A percentile compares a stretch with the other conserved stretches of the same genome.
Conservation (phyloP, 2,888 invertebrate genomes). For the Pandemis heparana region DNA sequence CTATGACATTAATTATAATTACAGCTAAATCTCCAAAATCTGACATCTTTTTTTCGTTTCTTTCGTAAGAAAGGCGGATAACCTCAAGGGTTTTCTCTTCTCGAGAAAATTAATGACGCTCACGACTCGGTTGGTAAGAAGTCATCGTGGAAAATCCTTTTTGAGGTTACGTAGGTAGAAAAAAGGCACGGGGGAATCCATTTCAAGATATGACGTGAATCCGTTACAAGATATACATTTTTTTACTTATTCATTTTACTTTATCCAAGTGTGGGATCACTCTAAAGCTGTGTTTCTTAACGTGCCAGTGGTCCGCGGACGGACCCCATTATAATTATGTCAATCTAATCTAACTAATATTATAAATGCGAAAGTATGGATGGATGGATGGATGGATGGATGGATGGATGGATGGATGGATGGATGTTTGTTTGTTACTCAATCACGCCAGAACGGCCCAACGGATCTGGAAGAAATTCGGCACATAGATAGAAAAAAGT, state of each 20-base stretch:
- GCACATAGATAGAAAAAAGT: too few relatives aligned
- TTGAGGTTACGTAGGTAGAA: background rate
- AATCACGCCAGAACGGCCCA: too few relatives aligned
- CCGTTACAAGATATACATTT: background rate
- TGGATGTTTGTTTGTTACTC: too few relatives aligned
- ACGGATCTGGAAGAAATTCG: too few relatives aligned
- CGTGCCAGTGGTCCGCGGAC: too few relatives aligned
- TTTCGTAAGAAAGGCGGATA: background rate
- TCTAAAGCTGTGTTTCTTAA: too few relatives aligned
- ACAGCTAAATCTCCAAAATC: background rate
- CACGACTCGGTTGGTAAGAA: slow-evolving; percentile 1
- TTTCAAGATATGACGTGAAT: background rate
- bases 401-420: too few relatives aligned
- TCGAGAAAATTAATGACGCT: slow-evolving; percentile 19
- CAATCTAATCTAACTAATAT: too few relatives aligned
- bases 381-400: too few relatives aligned
- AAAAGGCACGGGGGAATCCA: background rate
- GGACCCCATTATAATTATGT: too few relatives aligned
- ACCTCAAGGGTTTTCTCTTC: slow-evolving; percentile 19
- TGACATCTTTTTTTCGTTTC: slow-evolving; percentile 16
- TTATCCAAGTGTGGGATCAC: too few relatives aligned
- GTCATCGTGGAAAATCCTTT: background rate
- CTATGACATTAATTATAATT: background rate
- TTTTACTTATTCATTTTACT: background rate
- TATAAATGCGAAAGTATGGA: too few relatives aligned